Conservation (phyloP, 1,140 invertebrate genomes). For the Cydia splendana region DNA sequence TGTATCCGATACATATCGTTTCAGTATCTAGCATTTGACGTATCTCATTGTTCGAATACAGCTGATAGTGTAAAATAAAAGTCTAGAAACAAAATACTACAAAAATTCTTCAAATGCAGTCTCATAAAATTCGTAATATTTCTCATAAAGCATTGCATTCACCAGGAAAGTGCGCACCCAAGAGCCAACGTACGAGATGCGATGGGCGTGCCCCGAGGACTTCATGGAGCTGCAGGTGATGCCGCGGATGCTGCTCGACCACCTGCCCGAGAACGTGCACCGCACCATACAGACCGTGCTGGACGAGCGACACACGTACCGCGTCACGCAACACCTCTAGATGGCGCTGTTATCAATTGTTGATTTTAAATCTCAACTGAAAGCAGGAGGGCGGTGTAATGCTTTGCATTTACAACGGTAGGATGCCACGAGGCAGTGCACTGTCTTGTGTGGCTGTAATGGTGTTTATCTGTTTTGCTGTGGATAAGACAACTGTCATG, state of each 20-base stretch:
- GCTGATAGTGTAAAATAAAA: too few species aligned
- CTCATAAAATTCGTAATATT: too few species aligned
- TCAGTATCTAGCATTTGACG: too few species aligned
- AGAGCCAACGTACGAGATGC: constrained; percentile 85
- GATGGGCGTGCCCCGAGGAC: constrained; percentile 87
- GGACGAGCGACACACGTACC: constrained; percentile 76
- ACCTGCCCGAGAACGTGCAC: constrained; percentile 86
- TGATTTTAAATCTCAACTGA: neutral
- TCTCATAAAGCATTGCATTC: neutral
- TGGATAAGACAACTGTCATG: neutral
- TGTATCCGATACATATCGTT: too few species aligned
- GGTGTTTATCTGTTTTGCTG: neutral
- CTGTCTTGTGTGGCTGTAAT: neutral
- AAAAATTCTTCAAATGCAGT: too few species aligned
- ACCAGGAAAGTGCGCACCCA: constrained; percentile 82
- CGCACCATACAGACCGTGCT: constrained; percentile 83
- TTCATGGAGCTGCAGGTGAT: constrained; percentile 87
- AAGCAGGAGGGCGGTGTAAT: neutral
- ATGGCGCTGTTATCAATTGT: constrained; percentile 17
- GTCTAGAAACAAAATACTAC: too few species aligned
- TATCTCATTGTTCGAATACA: too few species aligned
- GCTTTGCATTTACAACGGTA: neutral
- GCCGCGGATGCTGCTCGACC: constrained; percentile 88
- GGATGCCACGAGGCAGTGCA: neutral
- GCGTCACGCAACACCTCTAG: constrained; percentile 71